These are phyloP conservation scores for Bolborhynchus lineola DNA, from an alignment of 2,113 vertebrate species.

Conservation along the genomic window DNA sequence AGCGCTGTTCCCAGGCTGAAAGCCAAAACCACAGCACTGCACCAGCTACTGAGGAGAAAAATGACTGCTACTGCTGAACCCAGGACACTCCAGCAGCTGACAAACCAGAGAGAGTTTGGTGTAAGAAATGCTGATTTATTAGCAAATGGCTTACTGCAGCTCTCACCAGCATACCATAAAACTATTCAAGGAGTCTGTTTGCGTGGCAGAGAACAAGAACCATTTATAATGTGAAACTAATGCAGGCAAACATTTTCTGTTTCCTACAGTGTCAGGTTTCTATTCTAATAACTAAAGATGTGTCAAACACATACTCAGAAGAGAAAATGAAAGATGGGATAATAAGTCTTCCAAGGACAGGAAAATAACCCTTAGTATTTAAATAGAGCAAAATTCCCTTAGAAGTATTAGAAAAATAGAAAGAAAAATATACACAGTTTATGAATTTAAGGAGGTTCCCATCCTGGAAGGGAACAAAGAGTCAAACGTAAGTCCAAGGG, in stretches of 20 bases:
- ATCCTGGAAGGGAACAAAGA: neutral
- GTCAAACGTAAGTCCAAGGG: neutral
- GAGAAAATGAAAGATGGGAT: slow-evolving; percentile 34
- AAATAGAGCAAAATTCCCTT: neutral
- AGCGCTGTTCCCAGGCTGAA: too few relatives aligned
- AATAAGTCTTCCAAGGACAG: slow-evolving; percentile 30
- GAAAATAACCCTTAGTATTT: slow-evolving; percentile 6
- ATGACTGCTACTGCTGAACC: too few relatives aligned
- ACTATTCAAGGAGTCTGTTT: slow-evolving; percentile 42
- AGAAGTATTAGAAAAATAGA: neutral
- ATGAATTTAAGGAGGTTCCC: neutral
- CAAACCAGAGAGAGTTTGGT: neutral
- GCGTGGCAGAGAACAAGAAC: slow-evolving; percentile 17
- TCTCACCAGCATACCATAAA: neutral
- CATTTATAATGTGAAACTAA: slow-evolving; percentile 39
- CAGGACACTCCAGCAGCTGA: neutral
- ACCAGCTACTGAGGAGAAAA: too few relatives aligned
- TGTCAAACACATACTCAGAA: slow-evolving; percentile 28
- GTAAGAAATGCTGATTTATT: slow-evolving; percentile 34
- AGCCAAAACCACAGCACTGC: too few relatives aligned
- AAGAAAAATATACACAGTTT: neutral
- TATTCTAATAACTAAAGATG: slow-evolving; percentile 39
- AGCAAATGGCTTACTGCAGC: neutral
- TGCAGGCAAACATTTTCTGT: slow-evolving; percentile 34
- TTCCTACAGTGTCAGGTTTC: neutral